A percentile compares a stretch with the other conserved stretches of the same genome.
Evolutionary conservation across 37 sponge, comb jelly and placozoan genomes (phyloP).

Genomic region (Mnemiopsis leidyi): DNA sequence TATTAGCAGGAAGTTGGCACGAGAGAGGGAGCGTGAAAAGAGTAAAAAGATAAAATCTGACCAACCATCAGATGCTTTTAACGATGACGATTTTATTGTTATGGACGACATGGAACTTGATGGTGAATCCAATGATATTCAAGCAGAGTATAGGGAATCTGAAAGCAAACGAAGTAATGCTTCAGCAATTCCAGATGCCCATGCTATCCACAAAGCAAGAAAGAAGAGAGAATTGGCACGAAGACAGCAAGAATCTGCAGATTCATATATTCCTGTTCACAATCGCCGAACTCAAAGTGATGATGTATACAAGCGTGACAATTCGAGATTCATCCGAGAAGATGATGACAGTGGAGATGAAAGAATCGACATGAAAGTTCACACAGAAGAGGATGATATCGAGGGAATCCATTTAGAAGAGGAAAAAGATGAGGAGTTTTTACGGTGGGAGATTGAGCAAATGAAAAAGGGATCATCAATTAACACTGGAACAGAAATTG

Average conservation of each 20-base stretch:
- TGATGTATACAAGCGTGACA: not conserved
- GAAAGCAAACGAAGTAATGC: not conserved
- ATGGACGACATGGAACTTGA: constrained; percentile 16
- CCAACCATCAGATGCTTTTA: not conserved
- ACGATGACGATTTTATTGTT: not conserved
- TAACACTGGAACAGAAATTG: not conserved
- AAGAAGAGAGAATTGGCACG: constrained; percentile 32
- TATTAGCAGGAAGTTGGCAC: constrained; percentile 25
- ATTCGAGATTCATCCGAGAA: not conserved
- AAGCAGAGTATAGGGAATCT: not conserved
- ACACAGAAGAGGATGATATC: constrained; percentile 30
- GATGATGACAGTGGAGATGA: constrained; percentile 3
- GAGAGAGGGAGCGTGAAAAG: constrained; percentile 30
- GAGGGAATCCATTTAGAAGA: not conserved
- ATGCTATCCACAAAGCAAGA: constrained; percentile 22
- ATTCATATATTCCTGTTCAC: not conserved
- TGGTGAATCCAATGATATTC: not conserved
- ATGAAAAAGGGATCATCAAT: constrained; percentile 1
- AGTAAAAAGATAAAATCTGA: constrained; percentile 7
- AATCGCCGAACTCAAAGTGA: not conserved
- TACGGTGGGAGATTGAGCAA: constrained; percentile 24
- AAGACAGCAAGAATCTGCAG: not conserved
- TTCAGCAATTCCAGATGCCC: not conserved
- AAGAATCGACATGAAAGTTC: constrained; percentile 27
- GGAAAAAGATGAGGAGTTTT: constrained; percentile 18